Conservation (phyloP, 2,888 invertebrate species). For the Hirtodrosophila trivittata region DNA sequence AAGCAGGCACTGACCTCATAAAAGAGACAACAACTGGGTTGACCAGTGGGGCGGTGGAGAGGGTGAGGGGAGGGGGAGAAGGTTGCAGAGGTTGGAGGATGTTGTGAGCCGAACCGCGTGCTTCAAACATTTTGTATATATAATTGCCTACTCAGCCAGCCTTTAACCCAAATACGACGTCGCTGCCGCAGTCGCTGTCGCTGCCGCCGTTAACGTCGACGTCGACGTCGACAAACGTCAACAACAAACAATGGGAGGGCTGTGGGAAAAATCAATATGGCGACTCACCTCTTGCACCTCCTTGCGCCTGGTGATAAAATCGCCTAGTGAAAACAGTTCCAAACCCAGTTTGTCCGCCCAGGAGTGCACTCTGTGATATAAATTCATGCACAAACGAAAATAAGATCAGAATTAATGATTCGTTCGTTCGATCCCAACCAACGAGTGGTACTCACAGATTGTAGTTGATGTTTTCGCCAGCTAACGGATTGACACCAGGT, state of each 20-base stretch:
- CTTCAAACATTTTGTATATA: constrained; percentile 44
- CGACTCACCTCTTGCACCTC: constrained; percentile 89
- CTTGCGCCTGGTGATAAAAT: constrained; percentile 91
- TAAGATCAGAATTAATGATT: constrained; percentile 40
- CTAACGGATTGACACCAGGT: constrained; percentile 78
- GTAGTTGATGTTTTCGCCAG: constrained; percentile 83
- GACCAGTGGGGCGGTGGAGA: constrained; percentile 23
- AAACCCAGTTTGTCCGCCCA: constrained; percentile 93
- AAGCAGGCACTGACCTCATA: constrained; percentile 63
- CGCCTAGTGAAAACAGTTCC: constrained; percentile 91
- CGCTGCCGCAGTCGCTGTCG: constrained; percentile 36
- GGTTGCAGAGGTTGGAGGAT: background rate
- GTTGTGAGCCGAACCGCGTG: constrained; percentile 22
- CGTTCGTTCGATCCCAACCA: background rate
- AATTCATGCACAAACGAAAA: background rate
- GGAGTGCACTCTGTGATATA: constrained; percentile 87
- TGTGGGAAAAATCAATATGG: constrained; percentile 81
- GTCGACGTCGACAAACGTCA: constrained; percentile 55
- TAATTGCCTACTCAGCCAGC: constrained; percentile 60
- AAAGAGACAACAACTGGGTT: constrained; percentile 33
- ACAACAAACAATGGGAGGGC: constrained; percentile 44
- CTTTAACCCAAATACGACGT: constrained; percentile 70
- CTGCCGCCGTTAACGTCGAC: constrained; percentile 2
- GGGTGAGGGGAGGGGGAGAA: background rate
- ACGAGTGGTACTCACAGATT: constrained; percentile 79